Evolutionary conservation across 2,888 invertebrate species (phyloP).

Genomic region (Physocephala rufipes): DNA sequence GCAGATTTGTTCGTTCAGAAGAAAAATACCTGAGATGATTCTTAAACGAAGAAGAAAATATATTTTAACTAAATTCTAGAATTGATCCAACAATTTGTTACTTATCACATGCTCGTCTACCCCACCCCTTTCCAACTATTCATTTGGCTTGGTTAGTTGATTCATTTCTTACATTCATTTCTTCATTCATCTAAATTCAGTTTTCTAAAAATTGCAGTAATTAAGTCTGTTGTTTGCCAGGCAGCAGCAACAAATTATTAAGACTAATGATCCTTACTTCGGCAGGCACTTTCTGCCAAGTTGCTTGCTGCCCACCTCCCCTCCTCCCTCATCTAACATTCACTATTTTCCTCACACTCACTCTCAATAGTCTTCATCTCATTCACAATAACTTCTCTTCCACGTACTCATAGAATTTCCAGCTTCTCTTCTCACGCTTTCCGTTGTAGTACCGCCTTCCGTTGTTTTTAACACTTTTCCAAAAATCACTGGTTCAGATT

Average conservation of each 20-base stretch:
- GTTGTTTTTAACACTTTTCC: no score
- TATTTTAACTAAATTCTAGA: constrained; percentile 10
- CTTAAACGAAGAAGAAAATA: neutral
- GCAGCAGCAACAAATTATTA: constrained; percentile 23
- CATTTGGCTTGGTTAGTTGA: neutral
- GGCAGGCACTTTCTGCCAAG: neutral
- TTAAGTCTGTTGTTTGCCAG: constrained; percentile 18
- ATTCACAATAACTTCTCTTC: no score
- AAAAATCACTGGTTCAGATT: no score
- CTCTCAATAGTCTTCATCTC: no score
- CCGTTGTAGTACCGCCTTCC: no score
- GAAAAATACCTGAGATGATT: no score
- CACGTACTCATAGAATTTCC: no score
- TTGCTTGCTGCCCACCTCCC: neutral
- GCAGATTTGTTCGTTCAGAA: no score
- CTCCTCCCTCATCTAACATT: no score
- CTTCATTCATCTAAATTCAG: neutral
- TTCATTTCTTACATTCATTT: neutral
- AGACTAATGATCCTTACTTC: constrained; percentile 28
- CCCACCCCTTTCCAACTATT: neutral
- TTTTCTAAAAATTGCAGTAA: constrained; percentile 23
- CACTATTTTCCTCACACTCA: no score
- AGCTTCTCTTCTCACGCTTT: no score
- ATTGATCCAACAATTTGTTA: constrained; percentile 18
- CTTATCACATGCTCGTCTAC: neutral